Percentiles rank a stretch among this genome's conserved stretches.
Conservation (phyloP, 1,140 invertebrate genomes). For the Ips typographus region DNA sequence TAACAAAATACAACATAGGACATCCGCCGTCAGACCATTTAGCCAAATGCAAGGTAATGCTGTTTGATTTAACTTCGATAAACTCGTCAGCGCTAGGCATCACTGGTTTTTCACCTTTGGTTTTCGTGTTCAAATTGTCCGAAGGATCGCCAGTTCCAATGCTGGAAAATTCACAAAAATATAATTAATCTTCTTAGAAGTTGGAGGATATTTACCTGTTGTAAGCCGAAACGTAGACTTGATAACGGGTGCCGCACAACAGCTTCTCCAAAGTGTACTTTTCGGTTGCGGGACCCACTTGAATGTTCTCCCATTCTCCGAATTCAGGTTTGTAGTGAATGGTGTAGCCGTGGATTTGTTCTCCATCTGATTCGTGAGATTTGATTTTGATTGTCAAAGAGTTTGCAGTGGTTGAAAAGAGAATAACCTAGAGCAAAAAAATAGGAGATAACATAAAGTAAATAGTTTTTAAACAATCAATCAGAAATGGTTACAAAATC, state of each 20-base stretch:
- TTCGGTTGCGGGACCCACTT: conserved; percentile 71
- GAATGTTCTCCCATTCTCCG: conserved; percentile 87
- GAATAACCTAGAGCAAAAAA: conserved; percentile 41
- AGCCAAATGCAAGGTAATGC: conserved; percentile 85
- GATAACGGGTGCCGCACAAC: conserved; percentile 88
- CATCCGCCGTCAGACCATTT: conserved; percentile 95
- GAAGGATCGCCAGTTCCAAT: conserved; percentile 88
- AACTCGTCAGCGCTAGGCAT: conserved; percentile 85
- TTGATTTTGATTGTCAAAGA: conserved; percentile 78
- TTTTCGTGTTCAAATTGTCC: conserved; percentile 81
- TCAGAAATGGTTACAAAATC: not conserved
- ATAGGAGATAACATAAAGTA: not conserved
- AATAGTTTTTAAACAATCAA: not conserved
- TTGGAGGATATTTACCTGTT: conserved; percentile 67
- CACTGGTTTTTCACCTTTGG: conserved; percentile 87
- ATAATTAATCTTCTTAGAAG: not conserved
- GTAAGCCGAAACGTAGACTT: conserved; percentile 87
- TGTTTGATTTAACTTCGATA: conserved; percentile 89
- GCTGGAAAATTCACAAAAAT: conserved; percentile 53
- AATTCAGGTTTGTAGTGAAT: conserved; percentile 91
- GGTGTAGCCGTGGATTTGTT: conserved; percentile 83
- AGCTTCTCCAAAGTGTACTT: conserved; percentile 85
- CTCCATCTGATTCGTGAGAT: conserved; percentile 71
- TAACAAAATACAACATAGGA: conserved; percentile 93
- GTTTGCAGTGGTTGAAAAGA: conserved; percentile 80